These are phyloP conservation scores for Eupithecia exiguata DNA, from an alignment of 2,888 invertebrate genomes.

Conservation along the genomic window DNA sequence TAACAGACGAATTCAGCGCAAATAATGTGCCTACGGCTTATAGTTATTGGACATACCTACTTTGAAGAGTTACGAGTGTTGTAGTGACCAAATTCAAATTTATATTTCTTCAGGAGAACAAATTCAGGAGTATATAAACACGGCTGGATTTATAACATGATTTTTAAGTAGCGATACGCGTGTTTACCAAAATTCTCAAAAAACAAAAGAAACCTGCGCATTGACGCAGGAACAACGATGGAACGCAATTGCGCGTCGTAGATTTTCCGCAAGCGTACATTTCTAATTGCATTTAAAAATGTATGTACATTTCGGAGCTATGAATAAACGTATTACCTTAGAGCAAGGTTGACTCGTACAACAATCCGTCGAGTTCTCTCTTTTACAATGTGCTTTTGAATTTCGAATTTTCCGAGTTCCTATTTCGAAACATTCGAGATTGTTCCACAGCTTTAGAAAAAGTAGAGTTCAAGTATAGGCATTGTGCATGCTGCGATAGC, in stretches of 20 bases:
- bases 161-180: no score
- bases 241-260: neutral
- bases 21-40: neutral
- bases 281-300: neutral
- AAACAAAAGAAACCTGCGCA: neutral
- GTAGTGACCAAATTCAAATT: neutral
- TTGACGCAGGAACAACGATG: neutral
- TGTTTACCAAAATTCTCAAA: neutral
- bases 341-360: neutral
- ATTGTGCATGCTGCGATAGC: conserved; percentile 29
- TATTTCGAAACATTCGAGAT: conserved; percentile 1
- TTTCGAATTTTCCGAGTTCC: conserved; percentile 1
- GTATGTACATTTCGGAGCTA: neutral
- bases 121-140: neutral
- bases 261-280: neutral
- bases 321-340: neutral
- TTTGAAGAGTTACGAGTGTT: neutral
- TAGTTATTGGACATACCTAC: neutral
- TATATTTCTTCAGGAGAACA: neutral
- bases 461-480: conserved; percentile 19
- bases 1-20: conserved; percentile 6
- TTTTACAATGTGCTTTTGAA: conserved; percentile 5
- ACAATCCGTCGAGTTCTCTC: neutral
- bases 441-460: conserved; percentile 8
- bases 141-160: neutral